These are phyloP conservation scores for Nyctalus aviator DNA, from an alignment of 2,797 vertebrate species.

Conservation along the genomic window DNA sequence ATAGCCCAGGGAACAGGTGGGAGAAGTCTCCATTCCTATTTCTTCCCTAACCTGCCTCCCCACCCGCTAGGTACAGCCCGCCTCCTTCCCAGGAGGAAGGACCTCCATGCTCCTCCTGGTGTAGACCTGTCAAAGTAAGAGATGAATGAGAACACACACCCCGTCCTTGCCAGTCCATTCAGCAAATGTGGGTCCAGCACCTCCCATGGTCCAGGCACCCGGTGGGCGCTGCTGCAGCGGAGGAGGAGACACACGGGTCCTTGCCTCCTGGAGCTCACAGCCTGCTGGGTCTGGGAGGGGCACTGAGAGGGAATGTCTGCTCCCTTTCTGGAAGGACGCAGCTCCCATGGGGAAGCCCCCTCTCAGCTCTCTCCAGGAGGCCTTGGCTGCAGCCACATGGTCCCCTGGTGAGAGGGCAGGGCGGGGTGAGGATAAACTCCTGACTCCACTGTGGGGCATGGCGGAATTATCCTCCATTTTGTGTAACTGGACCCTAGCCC, in stretches of 20 bases:
- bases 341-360: background rate
- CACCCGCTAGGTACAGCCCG: background rate
- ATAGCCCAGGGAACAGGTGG: background rate
- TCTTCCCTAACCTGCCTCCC: background rate
- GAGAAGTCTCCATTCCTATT: background rate
- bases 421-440: too few relatives aligned
- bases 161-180: background rate
- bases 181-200: background rate
- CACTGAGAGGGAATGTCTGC: background rate
- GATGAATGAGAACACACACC: background rate
- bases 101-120: background rate
- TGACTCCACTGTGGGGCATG: too few relatives aligned
- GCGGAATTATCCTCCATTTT: too few relatives aligned
- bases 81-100: background rate
- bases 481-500: too few relatives aligned
- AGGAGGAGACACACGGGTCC: background rate
- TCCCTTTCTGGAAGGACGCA: background rate
- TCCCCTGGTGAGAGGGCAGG: background rate
- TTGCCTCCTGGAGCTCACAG: background rate
- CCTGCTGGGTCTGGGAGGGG: background rate
- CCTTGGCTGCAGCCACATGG: rapidly evolving
- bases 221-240: too few relatives aligned
- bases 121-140: background rate
- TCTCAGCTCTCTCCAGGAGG: background rate
- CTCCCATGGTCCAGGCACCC: background rate